phyloP scores from a whole-genome alignment of 2,113 vertebrate species.

The Eulemur macaco region DNA sequence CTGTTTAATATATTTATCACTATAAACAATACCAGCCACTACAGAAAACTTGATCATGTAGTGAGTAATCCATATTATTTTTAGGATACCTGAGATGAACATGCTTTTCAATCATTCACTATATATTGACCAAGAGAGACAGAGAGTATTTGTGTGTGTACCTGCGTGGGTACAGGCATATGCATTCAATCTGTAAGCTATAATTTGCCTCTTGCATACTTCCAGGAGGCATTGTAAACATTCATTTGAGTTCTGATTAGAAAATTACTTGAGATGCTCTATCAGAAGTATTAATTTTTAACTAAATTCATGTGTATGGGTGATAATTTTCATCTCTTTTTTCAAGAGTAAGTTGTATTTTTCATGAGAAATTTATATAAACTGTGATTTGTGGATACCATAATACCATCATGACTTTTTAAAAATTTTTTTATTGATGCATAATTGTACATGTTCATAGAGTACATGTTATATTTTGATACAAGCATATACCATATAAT shows the following conservation, averaged over 20 bases:
- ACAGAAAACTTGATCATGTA: neutral
- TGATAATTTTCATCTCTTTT: slow-evolving; percentile 2
- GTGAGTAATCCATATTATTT: neutral
- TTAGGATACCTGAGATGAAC: neutral
- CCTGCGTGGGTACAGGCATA: neutral
- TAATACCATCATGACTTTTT: neutral
- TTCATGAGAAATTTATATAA: slow-evolving; percentile 5
- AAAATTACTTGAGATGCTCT: slow-evolving; percentile 22
- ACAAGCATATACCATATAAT: too few relatives aligned
- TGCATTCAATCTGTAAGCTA: neutral
- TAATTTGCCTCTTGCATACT: neutral
- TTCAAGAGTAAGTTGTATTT: neutral
- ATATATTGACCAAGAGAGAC: neutral
- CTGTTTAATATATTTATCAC: neutral
- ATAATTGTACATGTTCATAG: too few relatives aligned
- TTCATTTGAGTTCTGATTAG: neutral
- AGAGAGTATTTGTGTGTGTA: neutral
- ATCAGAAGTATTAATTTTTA: slow-evolving; percentile 33
- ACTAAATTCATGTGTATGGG: neutral
- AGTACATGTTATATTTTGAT: too few relatives aligned
- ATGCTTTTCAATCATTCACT: neutral
- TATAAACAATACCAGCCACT: neutral
- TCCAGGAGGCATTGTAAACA: neutral
- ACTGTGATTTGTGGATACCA: neutral
- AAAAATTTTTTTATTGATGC: too few relatives aligned